Conservation (phyloP, 2,113 vertebrate genomes). For the Baryphthengus martii region DNA sequence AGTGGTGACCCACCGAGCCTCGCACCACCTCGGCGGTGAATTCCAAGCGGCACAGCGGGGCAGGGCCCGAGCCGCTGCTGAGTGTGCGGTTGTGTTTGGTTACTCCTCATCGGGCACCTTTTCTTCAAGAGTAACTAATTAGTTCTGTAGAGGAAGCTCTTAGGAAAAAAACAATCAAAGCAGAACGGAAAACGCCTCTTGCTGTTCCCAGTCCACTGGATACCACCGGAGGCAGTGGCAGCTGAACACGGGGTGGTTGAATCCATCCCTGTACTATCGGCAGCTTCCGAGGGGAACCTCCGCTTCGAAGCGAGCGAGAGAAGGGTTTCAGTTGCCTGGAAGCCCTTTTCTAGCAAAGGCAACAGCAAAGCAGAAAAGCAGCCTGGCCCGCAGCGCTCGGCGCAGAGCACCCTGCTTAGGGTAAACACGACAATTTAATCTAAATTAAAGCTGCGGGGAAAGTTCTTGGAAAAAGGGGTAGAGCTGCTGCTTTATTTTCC, state of each 20-base stretch:
- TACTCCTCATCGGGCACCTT: neutral
- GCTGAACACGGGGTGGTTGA: rapidly evolving
- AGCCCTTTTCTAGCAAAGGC: neutral
- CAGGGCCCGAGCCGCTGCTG: neutral
- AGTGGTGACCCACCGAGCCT: too few relatives aligned
- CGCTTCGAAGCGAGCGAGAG: neutral
- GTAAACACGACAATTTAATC: neutral
- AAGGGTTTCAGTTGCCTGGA: neutral
- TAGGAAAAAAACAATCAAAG: neutral
- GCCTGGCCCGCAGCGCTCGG: neutral
- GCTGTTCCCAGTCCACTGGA: neutral
- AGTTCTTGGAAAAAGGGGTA: neutral
- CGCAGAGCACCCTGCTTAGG: neutral
- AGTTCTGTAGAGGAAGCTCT: neutral
- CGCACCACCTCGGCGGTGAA: too few relatives aligned
- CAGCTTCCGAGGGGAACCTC: neutral
- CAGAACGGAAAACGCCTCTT: neutral
- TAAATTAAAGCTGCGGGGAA: neutral
- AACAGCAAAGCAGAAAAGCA: neutral
- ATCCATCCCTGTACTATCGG: neutral
- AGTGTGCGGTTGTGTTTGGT: rapidly evolving
- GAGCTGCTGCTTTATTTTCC: neutral
- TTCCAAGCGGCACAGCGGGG: rapidly evolving
- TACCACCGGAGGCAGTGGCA: neutral
- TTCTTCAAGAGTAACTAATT: neutral